Percentiles rank a stretch among this genome's conserved stretches.
phyloP scores from a whole-genome alignment of 2,888 invertebrate species.

The Actias luna region DNA sequence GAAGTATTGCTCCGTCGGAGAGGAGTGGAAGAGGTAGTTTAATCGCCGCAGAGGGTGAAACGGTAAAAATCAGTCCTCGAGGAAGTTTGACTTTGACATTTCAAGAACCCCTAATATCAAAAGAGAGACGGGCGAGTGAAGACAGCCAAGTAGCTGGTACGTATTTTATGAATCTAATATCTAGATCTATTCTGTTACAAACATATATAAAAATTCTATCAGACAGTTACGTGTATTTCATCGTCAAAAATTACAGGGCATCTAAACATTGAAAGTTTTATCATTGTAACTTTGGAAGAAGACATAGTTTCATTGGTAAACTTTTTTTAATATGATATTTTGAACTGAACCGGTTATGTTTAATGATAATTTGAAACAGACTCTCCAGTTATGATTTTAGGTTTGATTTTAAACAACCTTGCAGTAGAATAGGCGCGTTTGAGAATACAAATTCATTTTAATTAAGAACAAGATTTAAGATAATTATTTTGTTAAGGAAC shows the following conservation, averaged over 20 bases:
- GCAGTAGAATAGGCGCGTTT: background rate
- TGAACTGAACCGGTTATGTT: too few species aligned
- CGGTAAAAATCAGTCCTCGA: slow-evolving; percentile 76
- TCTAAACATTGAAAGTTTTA: too few species aligned
- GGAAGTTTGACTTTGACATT: slow-evolving; percentile 83
- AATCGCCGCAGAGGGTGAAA: slow-evolving; percentile 61
- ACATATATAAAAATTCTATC: too few species aligned
- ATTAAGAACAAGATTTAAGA: background rate
- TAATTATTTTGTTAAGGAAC: slow-evolving; percentile 36
- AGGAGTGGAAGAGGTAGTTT: slow-evolving; percentile 71
- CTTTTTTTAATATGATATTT: too few species aligned
- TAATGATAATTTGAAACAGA: too few species aligned
- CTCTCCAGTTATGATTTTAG: background rate
- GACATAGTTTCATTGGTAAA: too few species aligned
- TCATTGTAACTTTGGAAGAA: too few species aligned
- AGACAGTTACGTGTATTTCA: too few species aligned
- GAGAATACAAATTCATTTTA: background rate
- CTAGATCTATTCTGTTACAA: too few species aligned
- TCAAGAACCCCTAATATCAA: slow-evolving; percentile 81
- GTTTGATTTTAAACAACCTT: background rate
- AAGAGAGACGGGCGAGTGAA: slow-evolving; percentile 81
- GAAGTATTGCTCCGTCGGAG: slow-evolving; percentile 82
- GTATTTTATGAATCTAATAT: slow-evolving; percentile 21
- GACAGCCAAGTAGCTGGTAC: slow-evolving; percentile 80
- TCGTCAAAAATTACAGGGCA: too few species aligned